Evolutionary conservation across 2,797 vertebrate species (phyloP), one percentile per base, ranked within the genome.

Genomic region (Anomalospiza imberbis): DNA sequence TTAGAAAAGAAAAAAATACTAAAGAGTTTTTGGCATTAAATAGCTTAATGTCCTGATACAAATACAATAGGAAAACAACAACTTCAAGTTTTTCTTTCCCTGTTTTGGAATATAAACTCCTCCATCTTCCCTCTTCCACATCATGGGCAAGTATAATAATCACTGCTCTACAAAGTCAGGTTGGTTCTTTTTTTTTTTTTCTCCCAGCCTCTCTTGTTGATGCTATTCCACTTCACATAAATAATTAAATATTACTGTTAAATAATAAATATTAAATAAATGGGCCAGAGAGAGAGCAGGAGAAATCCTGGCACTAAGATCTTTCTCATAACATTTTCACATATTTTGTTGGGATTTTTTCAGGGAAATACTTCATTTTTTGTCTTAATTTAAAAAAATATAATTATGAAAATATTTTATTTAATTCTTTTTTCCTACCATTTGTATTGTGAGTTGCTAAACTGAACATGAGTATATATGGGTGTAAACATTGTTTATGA

Each of bases 211-310:
- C 75, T 94, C 85, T 91, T 88, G 85, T 84, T 95, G 91, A 94
- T 91, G 94, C 21, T 95, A 91, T 95, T 95, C 85, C 83, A 70
- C 85, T 94, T 93, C 93, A 86, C 80, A 96, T 96, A 93, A 96
- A 95, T 95, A 90, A 95, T 96, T 94, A 78, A 96, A 91, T 93
- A 90, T 95, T 92, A 47, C 93, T 96, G 89, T 92, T 96, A 94
- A 96, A 96, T 96, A 95, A 96, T 96, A 93, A 94, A 96, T 96
- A 96, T 95, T 94, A 91, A 96, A 89, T 96, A 96, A 96, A 96
- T 96, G 96, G 94, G 91, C 96, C 93, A 94, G 94, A 92, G 94
- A 96, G 94, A 92, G 84, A 79, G 71, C 31, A 87, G 47, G 12
- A 89, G 72, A 92, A 93, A 90, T 85, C 71, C 53, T 51, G 36